Conservation (phyloP, 2,113 vertebrate species). For the Theristicus caerulescens region DNA sequence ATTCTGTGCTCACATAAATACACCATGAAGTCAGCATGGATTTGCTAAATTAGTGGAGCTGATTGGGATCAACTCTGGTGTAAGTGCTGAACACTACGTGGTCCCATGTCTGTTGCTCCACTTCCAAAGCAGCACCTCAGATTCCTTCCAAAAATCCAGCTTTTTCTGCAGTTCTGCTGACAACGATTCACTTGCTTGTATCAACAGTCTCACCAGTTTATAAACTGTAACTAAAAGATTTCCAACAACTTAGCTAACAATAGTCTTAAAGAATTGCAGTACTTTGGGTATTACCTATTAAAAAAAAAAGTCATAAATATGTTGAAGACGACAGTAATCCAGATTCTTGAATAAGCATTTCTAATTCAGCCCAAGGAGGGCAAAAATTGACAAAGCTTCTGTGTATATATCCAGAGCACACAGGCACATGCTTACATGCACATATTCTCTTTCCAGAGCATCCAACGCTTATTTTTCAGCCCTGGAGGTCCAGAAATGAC, state of each 20-base stretch:
- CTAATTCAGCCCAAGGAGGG: not conserved
- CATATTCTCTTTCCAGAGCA: not conserved
- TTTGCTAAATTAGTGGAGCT: not conserved
- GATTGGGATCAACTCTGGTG: accelerated
- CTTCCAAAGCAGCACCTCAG: not conserved
- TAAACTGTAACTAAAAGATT: not conserved
- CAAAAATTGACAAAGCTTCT: not conserved
- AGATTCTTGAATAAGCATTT: not conserved
- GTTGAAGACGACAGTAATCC: not conserved
- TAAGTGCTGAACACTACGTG: not conserved
- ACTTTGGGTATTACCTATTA: not conserved
- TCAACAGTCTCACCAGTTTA: not conserved
- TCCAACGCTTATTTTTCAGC: not conserved
- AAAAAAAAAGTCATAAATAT: not conserved
- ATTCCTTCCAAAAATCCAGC: not conserved
- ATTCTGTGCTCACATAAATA: not conserved
- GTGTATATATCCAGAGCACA: not conserved
- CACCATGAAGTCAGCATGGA: not conserved
- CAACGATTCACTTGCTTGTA: not conserved
- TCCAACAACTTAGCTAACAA: not conserved
- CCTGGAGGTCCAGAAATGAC: not conserved
- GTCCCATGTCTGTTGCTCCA: not conserved
- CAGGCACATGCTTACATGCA: not conserved
- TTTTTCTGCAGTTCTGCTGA: not conserved
- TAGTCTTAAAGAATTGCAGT: not conserved